Percentiles rank a stretch among this genome's conserved stretches.
Evolutionary conservation across 2,888 invertebrate species (phyloP).

Genomic region (Drosophila macrospina): DNA sequence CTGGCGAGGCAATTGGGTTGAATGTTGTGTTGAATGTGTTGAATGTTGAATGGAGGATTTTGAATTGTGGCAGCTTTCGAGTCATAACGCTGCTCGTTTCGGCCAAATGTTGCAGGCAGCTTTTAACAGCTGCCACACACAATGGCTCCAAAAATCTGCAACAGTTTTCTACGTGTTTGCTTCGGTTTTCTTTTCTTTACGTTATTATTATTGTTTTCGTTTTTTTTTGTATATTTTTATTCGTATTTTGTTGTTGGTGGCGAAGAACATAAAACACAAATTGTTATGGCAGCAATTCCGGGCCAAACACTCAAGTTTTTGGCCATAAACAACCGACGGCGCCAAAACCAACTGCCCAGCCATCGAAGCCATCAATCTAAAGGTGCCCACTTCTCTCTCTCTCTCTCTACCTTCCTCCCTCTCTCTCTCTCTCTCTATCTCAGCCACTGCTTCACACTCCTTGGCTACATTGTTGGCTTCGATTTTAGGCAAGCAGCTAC

Average conservation of each 20-base stretch:
- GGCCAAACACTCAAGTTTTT: slow-evolving; percentile 49
- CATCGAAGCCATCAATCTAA: slow-evolving; percentile 62
- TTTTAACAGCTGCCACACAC: slow-evolving; percentile 34
- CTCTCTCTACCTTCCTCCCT: background rate
- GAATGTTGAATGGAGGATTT: background rate
- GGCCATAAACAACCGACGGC: slow-evolving; percentile 44
- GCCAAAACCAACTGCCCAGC: slow-evolving; percentile 17
- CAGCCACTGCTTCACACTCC: background rate
- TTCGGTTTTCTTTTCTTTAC: no score
- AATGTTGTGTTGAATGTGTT: no score
- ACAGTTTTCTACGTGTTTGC: slow-evolving; percentile 38
- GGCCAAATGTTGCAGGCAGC: slow-evolving; percentile 47
- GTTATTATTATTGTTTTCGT: background rate
- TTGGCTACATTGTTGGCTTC: background rate
- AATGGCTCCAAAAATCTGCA: slow-evolving; percentile 32
- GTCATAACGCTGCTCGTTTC: slow-evolving; percentile 55
- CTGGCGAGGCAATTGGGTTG: slow-evolving; percentile 1
- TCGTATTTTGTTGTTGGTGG: slow-evolving; percentile 5
- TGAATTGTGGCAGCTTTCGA: slow-evolving; percentile 4
- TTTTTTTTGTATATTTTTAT: slow-evolving; percentile 1
- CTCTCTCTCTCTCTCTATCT: background rate
- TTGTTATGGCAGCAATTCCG: slow-evolving; percentile 51
- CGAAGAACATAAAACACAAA: slow-evolving; percentile 67
- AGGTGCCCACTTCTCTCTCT: slow-evolving; percentile 13
- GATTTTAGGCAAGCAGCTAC: slow-evolving; percentile 7